Evolutionary conservation across 1,140 invertebrate species (phyloP), one percentile per base, ranked within the genome.

Genomic region (Aphidius ervi): DNA sequence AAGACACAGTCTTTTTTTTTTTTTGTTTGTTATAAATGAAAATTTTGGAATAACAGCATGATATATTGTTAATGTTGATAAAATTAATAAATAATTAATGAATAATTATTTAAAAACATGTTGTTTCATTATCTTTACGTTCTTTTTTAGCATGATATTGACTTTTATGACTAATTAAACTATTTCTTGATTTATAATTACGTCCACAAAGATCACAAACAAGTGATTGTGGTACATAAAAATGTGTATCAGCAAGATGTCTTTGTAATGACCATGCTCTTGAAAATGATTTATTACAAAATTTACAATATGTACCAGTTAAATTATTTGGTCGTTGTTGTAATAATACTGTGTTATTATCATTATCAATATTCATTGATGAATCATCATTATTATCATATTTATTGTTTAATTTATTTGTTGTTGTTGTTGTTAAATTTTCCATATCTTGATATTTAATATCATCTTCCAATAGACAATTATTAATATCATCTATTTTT

Each of bases 171-270:
- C 81, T 82, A 64, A 83, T 75, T 56, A 83, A 68, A 62, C 81
- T 82, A 66, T 83, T 83, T 47, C 79, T 74, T 4, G 81, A 82
- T 54, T 82, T 81, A 70, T 83, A 83, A 56, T 71, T 77, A 43
- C 80, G 70, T 45, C 81, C 78, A 67, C 82, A 83, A 10, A 79
- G 70, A 57, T 82, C 78, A 61, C 81, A 83, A 5, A 76, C 72
- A 20, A 81, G 67, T 50, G 78, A 79, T 58, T 81, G 77, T n/a
- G 79, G 79, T 56, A 80, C 74, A 66, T 80, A 81, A 63, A 78
- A 81, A 61, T 83, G 81, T 37, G 80, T 82, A 66, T 84, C 82
- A 16, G 81, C 75, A 65, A 83, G 70, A 63, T 83, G 82, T 56
- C 82, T 76, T 66, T 83, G 80, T 5, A 83, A 67, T 40, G 81